Percentiles rank a stretch among this genome's conserved stretches.
phyloP scores from a whole-genome alignment of 2,113 vertebrate genomes.

The Pyrgilauda ruficollis region DNA sequence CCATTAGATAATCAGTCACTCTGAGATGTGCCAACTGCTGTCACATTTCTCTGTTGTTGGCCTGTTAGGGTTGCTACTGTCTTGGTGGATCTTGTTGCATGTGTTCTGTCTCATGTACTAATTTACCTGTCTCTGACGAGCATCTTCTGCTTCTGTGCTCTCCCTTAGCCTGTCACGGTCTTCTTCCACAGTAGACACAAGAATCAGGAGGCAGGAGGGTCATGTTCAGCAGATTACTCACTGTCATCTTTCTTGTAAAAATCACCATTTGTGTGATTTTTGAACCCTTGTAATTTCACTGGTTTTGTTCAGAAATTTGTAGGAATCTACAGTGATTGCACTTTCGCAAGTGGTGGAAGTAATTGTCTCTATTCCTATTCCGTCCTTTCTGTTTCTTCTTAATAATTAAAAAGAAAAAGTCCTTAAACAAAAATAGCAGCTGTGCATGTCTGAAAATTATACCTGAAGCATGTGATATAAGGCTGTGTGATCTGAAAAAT shows the following conservation, averaged over 20 bases:
- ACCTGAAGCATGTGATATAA: neutral
- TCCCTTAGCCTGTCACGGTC: conserved; percentile 39
- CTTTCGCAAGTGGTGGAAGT: neutral
- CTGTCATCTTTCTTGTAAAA: neutral
- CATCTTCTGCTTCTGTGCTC: conserved; percentile 43
- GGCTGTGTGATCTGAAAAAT: neutral
- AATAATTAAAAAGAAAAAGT: neutral
- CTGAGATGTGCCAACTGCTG: neutral
- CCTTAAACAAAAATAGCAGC: neutral
- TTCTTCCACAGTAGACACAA: conserved; percentile 44
- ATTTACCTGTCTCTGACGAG: conserved; percentile 43
- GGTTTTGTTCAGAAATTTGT: neutral
- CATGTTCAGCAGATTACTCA: neutral
- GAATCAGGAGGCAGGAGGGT: conserved; percentile 31
- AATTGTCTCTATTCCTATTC: neutral
- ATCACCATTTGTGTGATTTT: neutral
- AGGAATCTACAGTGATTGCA: neutral
- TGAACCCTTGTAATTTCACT: neutral
- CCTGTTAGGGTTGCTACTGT: neutral
- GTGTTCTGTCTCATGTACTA: conserved; percentile 39
- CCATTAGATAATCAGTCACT: neutral
- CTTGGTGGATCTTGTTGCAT: conserved; percentile 32
- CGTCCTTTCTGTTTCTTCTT: neutral
- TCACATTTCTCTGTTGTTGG: neutral
- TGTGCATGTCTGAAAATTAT: neutral